Base-by-base conservation (phyloP, 1,140 invertebrate genomes). In the Gonatopus flavifemur region DNA sequence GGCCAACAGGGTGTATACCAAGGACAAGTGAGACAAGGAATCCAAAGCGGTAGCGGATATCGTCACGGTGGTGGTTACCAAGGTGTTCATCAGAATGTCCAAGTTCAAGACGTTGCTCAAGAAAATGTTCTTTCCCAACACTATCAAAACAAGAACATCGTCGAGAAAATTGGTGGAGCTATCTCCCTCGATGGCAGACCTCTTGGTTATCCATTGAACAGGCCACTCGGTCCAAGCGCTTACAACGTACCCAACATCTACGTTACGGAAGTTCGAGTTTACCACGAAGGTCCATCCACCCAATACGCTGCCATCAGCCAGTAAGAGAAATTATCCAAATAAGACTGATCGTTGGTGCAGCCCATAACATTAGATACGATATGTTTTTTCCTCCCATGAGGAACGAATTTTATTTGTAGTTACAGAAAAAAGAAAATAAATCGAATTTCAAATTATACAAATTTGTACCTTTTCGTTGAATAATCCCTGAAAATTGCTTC, bases 191-290 rank as follows among this genome's bases (percentile, higher is more conserved):
- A 77, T 40, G 63, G 67, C 45, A 76, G 61, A 48, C 72, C 81
- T 3, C 70, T 81, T 44, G 81, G 81, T 15, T 82, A 70, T 56
- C 80, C 81, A 10, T 72, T 82, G 39, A 77, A 82, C 49, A 74
- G 81, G 60, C 76, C 73, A 2, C 59, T 79, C 41, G 57, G 63
- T n/a, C 33, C 60, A 5, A 69, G 72, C 19, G 69, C 66, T 1
- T 67, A 80, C 48, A 62, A 67, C 35, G 75, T 70, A 2, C 66
- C 67, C 13, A 81, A 81, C 62, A 70, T 81, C 20, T 62, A 71
- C 40, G 64, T 78, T 9, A 63, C 61, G 12, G 78, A 80, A 12
- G 69, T 82, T 48, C 57, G 69, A 32, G 68, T 80, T 57, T 66
- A 73, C 54, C 76, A 78, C 58, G 60, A 71, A 16, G 74, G 73